These are phyloP conservation scores for Ochotona curzoniae DNA, from an alignment of 2,113 vertebrate genomes.

Conservation along the genomic window DNA sequence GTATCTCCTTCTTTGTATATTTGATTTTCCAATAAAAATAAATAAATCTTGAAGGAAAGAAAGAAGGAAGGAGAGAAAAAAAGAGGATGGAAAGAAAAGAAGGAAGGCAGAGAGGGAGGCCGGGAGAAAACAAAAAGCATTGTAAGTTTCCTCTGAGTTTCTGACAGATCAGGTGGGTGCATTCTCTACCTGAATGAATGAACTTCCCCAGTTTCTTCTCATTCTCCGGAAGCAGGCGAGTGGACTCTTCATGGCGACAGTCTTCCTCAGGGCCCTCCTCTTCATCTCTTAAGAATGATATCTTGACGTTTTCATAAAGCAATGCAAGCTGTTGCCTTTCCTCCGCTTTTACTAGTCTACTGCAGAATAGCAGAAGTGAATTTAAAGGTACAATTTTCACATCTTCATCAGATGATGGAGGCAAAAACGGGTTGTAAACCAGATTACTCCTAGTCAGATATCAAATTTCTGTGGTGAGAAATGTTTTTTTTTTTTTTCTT, in stretches of 20 bases:
- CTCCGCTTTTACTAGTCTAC: constrained; percentile 56
- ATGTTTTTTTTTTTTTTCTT: background rate
- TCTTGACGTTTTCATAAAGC: constrained; percentile 56
- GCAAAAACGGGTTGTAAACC: background rate
- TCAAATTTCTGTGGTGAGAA: background rate
- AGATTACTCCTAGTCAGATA: background rate
- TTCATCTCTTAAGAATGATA: background rate
- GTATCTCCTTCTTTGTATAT: too few relatives aligned
- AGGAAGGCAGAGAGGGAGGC: too few relatives aligned
- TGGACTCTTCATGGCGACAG: background rate
- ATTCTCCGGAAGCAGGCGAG: background rate
- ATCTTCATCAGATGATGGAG: background rate
- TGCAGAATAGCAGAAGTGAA: background rate
- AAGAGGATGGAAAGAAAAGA: too few relatives aligned
- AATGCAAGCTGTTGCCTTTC: constrained; percentile 25
- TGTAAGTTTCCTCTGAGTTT: background rate
- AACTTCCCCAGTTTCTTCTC: constrained; percentile 51
- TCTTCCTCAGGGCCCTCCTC: background rate
- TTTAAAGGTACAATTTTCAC: background rate
- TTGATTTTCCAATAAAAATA: too few relatives aligned
- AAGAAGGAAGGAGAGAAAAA: too few relatives aligned
- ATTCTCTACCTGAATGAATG: constrained; percentile 58
- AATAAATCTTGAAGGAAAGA: too few relatives aligned
- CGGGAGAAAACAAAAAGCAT: too few relatives aligned
- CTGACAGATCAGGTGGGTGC: background rate